A percentile compares a stretch with the other conserved stretches of the same genome.
phyloP scores from a whole-genome alignment of 2,113 vertebrate species.

The Perca flavescens region DNA sequence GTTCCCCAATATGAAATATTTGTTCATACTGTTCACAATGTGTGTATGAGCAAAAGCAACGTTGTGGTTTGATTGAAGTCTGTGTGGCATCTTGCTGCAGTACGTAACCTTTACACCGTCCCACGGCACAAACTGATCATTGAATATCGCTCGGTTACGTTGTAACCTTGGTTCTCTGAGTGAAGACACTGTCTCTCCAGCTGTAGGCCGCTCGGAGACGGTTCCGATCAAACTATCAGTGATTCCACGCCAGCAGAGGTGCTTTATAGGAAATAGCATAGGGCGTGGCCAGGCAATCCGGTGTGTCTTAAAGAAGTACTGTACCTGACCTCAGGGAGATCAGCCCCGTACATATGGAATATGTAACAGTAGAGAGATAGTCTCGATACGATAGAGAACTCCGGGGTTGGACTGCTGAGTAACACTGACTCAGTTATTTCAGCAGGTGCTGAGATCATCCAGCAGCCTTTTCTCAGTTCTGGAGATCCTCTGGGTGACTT shows the following conservation, averaged over 20 bases:
- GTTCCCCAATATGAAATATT: background rate
- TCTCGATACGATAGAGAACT: background rate
- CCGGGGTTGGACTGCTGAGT: slow-evolving; percentile 4
- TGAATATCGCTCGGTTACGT: background rate
- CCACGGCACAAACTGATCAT: background rate
- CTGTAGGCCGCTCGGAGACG: no score
- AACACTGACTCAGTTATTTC: slow-evolving; percentile 10
- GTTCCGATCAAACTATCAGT: no score
- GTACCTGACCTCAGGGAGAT: no score
- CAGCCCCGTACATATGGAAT: no score
- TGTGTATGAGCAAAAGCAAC: background rate
- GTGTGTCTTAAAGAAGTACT: no score
- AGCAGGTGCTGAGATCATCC: background rate
- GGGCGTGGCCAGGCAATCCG: no score
- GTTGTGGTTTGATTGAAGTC: background rate
- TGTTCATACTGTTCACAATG: background rate
- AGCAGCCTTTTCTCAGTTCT: slow-evolving; percentile 19
- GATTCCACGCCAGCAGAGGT: no score
- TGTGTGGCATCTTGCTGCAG: background rate
- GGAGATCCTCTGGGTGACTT: slow-evolving; percentile 40
- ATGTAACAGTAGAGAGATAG: no score
- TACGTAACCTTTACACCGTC: background rate
- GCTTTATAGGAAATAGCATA: no score
- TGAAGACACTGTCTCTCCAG: no score
- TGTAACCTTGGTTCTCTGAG: no score